A percentile compares a stretch with the other conserved stretches of the same genome.
phyloP scores from a whole-genome alignment of 2,888 invertebrate genomes.

The Torymus tubicola region DNA sequence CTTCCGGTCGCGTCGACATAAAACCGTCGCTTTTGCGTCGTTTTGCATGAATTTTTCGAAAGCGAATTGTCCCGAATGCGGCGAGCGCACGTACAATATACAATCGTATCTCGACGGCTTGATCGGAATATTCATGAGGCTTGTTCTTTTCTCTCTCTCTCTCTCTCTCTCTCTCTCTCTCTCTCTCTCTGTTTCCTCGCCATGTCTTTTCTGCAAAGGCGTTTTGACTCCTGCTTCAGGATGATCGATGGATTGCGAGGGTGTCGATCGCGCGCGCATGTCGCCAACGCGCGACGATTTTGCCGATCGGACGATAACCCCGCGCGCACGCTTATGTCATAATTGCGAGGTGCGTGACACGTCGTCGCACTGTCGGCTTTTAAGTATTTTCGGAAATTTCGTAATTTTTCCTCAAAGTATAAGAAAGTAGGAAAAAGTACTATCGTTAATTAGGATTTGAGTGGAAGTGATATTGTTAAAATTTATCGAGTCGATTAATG shows the following conservation, averaged over 20 bases:
- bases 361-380: background rate
- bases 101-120: constrained; percentile 2
- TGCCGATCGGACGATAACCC: constrained; percentile 37
- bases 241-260: constrained; percentile 29
- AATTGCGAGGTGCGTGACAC: background rate
- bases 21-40: background rate
- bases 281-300: constrained; percentile 32
- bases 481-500: too few species aligned
- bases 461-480: too few species aligned
- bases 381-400: too few species aligned
- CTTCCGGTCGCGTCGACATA: too few species aligned
- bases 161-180: too few species aligned
- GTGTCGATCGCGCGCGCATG: constrained; percentile 13
- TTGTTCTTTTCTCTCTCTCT: background rate
- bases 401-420: too few species aligned
- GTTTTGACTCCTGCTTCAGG: background rate
- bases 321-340: constrained; percentile 22
- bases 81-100: background rate
- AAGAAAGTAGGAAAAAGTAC: too few species aligned
- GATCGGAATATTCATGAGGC: constrained; percentile 48
- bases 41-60: constrained; percentile 2
- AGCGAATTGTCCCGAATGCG: background rate
- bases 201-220: background rate
- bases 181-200: background rate
- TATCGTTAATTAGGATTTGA: too few species aligned